These are phyloP conservation scores for Leptodactylus fallax DNA, from an alignment of 2,797 vertebrate genomes.

Conservation along the genomic window DNA sequence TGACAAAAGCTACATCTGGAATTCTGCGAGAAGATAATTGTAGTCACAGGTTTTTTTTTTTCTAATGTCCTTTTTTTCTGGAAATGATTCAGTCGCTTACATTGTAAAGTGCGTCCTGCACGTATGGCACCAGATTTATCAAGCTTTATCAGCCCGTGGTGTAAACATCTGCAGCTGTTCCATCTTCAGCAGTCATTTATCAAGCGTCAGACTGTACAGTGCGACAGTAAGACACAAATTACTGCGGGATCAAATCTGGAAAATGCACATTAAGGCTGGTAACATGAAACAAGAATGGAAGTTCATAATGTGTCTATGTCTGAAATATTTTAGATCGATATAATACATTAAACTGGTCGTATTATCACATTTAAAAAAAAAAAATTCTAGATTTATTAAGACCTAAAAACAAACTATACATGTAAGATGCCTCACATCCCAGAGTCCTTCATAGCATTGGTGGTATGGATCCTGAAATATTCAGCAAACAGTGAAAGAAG, in stretches of 20 bases:
- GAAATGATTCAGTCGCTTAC: constrained; percentile 1
- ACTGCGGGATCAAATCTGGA: neutral
- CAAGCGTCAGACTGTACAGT: constrained; percentile 26
- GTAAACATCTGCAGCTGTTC: constrained; percentile 51
- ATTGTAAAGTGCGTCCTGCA: constrained; percentile 4
- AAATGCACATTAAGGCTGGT: constrained; percentile 16
- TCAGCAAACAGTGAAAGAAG: too few species aligned
- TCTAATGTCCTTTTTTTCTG: too few species aligned
- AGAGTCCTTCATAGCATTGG: too few species aligned
- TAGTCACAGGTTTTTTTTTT: neutral
- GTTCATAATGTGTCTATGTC: too few species aligned
- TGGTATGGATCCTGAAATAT: too few species aligned
- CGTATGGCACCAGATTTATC: constrained; percentile 48
- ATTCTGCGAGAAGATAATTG: neutral
- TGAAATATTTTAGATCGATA: too few species aligned
- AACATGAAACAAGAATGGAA: neutral
- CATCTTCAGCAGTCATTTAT: constrained; percentile 32
- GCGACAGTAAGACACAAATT: constrained; percentile 21
- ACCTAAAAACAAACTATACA: too few species aligned
- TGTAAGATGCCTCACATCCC: too few species aligned
- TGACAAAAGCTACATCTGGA: neutral
- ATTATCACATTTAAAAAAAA: neutral
- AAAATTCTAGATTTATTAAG: neutral
- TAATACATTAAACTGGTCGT: neutral
- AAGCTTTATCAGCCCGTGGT: constrained; percentile 27